These are phyloP conservation scores for Apogon hyalosoma DNA, from an alignment of 2,797 vertebrate genomes.

Conservation along the genomic window DNA sequence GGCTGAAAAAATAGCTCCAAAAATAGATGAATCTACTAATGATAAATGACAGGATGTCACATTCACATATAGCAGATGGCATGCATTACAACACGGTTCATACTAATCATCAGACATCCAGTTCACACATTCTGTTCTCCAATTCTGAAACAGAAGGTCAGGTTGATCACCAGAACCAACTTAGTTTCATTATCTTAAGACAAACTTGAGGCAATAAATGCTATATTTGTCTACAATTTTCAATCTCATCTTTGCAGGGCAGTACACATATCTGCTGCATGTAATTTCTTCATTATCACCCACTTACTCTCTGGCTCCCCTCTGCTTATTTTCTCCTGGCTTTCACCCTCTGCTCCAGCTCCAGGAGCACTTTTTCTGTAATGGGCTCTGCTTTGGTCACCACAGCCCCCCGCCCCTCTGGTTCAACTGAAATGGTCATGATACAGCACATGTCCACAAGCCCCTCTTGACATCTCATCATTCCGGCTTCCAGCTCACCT, in stretches of 20 bases:
- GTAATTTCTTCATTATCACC: constrained; percentile 50
- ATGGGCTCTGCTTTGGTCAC: constrained; percentile 85
- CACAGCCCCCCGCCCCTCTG: constrained; percentile 77
- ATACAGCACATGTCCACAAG: constrained; percentile 96
- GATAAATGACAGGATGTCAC: constrained; percentile 60
- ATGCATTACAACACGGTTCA: constrained; percentile 44
- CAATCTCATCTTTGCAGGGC: constrained; percentile 34
- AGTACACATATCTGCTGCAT: constrained; percentile 30
- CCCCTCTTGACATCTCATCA: constrained; percentile 91
- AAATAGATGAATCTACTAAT: constrained; percentile 50
- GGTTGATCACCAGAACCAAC: constrained; percentile 47
- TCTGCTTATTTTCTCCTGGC: constrained; percentile 49
- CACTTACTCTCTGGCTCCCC: constrained; percentile 21
- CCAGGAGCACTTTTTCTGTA: constrained; percentile 78
- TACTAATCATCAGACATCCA: constrained; percentile 45
- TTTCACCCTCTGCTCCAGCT: constrained; percentile 81
- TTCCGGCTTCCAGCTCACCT: constrained; percentile 84
- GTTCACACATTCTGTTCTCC: constrained; percentile 62
- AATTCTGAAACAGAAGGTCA: constrained; percentile 51
- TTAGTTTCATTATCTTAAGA: constrained; percentile 8
- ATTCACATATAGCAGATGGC: constrained; percentile 71
- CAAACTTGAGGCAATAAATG: not conserved
- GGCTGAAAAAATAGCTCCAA: constrained; percentile 6
- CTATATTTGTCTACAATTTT: constrained; percentile 30
- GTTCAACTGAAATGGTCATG: constrained; percentile 89